phyloP scores from a whole-genome alignment of 2,113 vertebrate species.

The Halcyon senegalensis region DNA sequence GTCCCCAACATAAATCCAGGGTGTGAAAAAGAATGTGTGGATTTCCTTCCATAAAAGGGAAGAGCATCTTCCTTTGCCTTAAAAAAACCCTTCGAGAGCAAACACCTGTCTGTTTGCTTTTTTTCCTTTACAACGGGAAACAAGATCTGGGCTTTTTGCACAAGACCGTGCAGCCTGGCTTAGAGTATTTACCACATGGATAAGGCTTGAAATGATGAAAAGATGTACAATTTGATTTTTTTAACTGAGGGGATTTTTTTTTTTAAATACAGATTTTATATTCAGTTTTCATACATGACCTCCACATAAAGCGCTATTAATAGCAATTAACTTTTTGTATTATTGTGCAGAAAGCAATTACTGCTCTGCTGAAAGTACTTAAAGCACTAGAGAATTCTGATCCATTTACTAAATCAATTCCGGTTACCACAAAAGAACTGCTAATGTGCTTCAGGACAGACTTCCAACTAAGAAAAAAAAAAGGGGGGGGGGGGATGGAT shows the following conservation, averaged over 20 bases:
- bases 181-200: neutral
- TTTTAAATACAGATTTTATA: neutral
- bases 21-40: neutral
- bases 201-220: neutral
- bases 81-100: neutral
- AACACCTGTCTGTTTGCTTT: neutral
- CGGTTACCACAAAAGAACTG: conserved; percentile 46
- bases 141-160: neutral
- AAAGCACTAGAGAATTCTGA: conserved; percentile 51
- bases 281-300: conserved; percentile 24
- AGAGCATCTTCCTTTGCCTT: neutral
- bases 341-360: conserved; percentile 60
- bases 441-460: conserved; percentile 26
- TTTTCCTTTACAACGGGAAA: neutral
- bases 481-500: neutral
- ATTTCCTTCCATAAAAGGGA: neutral
- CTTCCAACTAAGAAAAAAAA: neutral
- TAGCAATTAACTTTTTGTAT: conserved; percentile 56
- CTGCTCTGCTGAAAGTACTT: conserved; percentile 42
- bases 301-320: conserved; percentile 45
- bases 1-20: neutral
- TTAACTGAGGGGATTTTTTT: neutral
- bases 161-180: neutral
- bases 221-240: neutral
- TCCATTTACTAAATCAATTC: conserved; percentile 54